Evolutionary conservation across 2,113 vertebrate species (phyloP), one percentile per base, ranked within the genome.

Genomic region (Callipepla californica): DNA sequence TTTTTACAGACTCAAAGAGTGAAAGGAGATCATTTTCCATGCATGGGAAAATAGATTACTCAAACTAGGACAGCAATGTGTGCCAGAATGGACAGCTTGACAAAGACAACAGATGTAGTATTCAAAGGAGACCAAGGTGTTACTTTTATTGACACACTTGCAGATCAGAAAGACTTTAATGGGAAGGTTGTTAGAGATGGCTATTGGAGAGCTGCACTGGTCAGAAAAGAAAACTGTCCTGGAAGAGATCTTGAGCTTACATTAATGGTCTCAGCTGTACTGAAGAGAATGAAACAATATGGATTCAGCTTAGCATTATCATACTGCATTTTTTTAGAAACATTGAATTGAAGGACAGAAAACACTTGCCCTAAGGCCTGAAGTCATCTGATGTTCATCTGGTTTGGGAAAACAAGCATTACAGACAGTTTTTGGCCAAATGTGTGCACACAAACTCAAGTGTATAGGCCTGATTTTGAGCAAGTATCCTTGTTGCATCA

Each of bases 1-100:
- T 95, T 96, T 92, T 91, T 77, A 48, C 77, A 87, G 96, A 87
- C 61, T 17, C 81, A 48, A 77, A 78, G 87, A 82, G 23, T 44
- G 63, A 73, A 87, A 78, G 65, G 20, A 92, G 68, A 58, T 58
- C 50, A 70, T 91, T 96, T 93, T 82, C 90, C 82, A 69, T 58
- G 75, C 58, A 88, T 87, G 85, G 85, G 93, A 93, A 96, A 96
- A 75, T 4, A 59, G 28, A 67, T 36, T n/a, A 12, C 77, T 72
- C 57, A 38, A 91, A 25, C 63, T 93, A 15, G 16, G 62, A 89
- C 70, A 70, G 57, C 45, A 55, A 66, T 8, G 5, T 63, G 85
- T 92, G 58, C 90, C 90, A 84, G 68, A 36, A 21, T 2, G 32
- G 51, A 94, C 67, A 79, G 82, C 70, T 48, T 85, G 83, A 89